Base-by-base conservation (phyloP, 2,797 vertebrate species). In the Pempheris klunzingeri region DNA sequence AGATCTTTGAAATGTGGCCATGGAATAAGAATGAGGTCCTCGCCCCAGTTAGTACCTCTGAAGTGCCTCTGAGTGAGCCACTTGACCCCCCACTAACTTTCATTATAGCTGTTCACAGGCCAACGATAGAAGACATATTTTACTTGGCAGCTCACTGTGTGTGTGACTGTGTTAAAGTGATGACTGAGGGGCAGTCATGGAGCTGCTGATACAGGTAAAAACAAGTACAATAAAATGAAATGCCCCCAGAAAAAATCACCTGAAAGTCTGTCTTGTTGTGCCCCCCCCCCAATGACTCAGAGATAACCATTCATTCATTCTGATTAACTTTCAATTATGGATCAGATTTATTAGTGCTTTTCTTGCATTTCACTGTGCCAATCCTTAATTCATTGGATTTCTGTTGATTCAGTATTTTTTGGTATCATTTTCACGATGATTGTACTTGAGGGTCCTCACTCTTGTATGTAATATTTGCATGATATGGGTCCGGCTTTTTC, bases 61-160 rank as follows among this genome's bases (percentile, higher is more conserved):
- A 70, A 77, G 68, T 73, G 60, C 34, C 47, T 47, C 55, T 46
- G 34, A 70, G 61, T 1, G 17, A 65, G 46, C 71, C 71, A 74
- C 71, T 75, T 71, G 76, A 71, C 60, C 55, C n/a, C 24, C 67
- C 32, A 47, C 52, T 66, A 44, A 73, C 62, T 53, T 52, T 71
- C 63, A 72, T 71, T 74, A 58, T 8, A 73, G 64, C 52, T 53
- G 52, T 3, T 82, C 62, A 47, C n/a, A 57, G 71, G 50, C 43
- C 53, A 62, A 12, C 20, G 28, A 67, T 30, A 50, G 61, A 64
- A 60, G 28, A 53, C 53, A 6, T 50, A 30, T 59, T 68, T 60
- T n/a, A 60, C 67, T 52, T 64, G 47, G 62, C 47, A 39, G 58
- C 53, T 70, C 63, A 39, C 49, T 54, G 24, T n/a, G n/a, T n/a